Conservation (phyloP, 2,888 invertebrate species). For the Folsomia candida region DNA sequence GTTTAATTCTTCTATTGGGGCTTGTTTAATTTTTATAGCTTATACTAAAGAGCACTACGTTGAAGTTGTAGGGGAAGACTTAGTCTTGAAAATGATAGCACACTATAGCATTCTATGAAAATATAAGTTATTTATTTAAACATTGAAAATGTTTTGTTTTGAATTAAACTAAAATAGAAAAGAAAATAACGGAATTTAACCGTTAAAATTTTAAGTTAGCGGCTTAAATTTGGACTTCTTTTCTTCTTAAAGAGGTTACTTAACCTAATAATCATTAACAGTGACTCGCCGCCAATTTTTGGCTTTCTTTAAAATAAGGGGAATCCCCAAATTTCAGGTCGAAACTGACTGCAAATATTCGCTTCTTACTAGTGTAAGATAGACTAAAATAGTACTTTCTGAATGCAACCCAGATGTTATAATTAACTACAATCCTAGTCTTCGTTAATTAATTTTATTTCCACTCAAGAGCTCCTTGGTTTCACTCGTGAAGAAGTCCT, state of each 20-base stretch:
- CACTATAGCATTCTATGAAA: too few species aligned
- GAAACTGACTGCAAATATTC: conserved; percentile 59
- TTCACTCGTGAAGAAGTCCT: conserved; percentile 60
- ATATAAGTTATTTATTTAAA: too few species aligned
- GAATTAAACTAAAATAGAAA: too few species aligned
- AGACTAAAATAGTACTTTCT: conserved; percentile 58
- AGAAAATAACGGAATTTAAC: conserved; percentile 56
- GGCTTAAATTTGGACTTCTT: conserved; percentile 62
- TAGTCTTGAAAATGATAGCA: too few species aligned
- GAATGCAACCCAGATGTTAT: conserved; percentile 59
- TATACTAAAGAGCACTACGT: too few species aligned
- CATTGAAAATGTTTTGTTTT: too few species aligned
- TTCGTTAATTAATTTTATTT: too few species aligned
- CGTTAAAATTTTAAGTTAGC: conserved; percentile 64
- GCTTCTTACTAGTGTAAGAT: conserved; percentile 56
- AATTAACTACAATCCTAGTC: conserved; percentile 57
- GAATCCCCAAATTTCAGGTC: conserved; percentile 56
- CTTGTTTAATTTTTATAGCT: too few species aligned
- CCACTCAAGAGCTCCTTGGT: conserved; percentile 64
- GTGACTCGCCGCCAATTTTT: conserved; percentile 65
- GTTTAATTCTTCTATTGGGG: too few species aligned
- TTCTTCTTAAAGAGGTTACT: conserved; percentile 61
- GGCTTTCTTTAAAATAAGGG: conserved; percentile 61
- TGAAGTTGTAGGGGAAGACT: too few species aligned
- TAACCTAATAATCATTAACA: conserved; percentile 67